A percentile compares a stretch with the other conserved stretches of the same genome.
Evolutionary conservation across 2,113 vertebrate genomes (phyloP).

Genomic region (human): DNA sequence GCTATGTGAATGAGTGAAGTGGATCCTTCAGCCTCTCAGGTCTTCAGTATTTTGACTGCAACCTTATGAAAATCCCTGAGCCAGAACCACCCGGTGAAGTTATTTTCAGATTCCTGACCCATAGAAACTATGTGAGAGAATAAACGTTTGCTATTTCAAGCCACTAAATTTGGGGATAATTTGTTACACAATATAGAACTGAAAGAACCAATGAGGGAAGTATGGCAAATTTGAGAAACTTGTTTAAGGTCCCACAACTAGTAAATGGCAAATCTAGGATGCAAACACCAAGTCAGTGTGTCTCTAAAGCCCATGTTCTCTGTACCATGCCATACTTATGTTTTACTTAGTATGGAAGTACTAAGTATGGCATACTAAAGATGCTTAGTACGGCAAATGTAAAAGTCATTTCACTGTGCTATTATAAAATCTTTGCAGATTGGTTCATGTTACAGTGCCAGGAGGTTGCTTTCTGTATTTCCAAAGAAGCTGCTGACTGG

Average conservation of each 20-base stretch:
- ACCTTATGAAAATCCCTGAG: background rate
- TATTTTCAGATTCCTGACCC: background rate
- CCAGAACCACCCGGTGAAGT: background rate
- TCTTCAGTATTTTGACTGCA: background rate
- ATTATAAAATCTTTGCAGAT: background rate
- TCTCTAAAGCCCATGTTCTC: background rate
- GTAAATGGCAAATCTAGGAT: background rate
- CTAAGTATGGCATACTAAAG: background rate
- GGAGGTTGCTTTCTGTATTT: background rate
- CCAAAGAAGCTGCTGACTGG: constrained; percentile 25
- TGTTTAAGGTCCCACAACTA: background rate
- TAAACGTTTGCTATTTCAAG: background rate
- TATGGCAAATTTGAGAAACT: background rate
- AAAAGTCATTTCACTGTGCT: background rate
- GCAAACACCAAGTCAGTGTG: background rate
- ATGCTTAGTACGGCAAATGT: background rate
- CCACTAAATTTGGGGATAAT: background rate
- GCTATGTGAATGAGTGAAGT: background rate
- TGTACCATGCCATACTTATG: background rate
- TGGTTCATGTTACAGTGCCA: background rate
- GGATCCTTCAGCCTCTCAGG: background rate
- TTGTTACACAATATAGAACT: background rate
- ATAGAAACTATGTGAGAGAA: background rate
- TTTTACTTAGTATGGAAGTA: background rate
- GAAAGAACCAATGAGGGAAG: background rate